These are phyloP conservation scores for Sisyra terminalis DNA, from an alignment of 2,888 invertebrate species.

Conservation along the genomic window DNA sequence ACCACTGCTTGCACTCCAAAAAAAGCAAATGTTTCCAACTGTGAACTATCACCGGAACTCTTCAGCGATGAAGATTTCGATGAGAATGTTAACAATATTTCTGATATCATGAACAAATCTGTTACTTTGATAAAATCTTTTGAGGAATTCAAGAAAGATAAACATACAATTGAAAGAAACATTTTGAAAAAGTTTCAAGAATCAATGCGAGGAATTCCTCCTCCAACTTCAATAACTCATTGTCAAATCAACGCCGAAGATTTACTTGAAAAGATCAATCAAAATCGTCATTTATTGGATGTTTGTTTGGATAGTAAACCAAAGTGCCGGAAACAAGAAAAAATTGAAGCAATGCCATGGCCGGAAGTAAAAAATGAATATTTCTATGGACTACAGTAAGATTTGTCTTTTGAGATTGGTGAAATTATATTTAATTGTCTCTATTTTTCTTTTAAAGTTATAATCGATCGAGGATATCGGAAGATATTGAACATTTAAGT, in stretches of 20 bases:
- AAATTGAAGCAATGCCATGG: constrained; percentile 29
- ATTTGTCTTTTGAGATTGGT: constrained; percentile 19
- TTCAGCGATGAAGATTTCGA: constrained; percentile 43
- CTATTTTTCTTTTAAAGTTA: constrained; percentile 34
- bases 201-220: constrained; percentile 49
- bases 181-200: constrained; percentile 32
- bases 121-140: constrained; percentile 3
- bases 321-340: constrained; percentile 17
- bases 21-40: no score
- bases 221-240: constrained; percentile 58
- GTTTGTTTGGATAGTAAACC: no score
- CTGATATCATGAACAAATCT: neutral
- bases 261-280: constrained; percentile 33
- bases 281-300: constrained; percentile 18
- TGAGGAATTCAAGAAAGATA: neutral
- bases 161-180: constrained; percentile 22
- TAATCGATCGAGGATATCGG: constrained; percentile 49
- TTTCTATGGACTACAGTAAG: constrained; percentile 57
- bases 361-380: constrained; percentile 43
- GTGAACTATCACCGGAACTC: constrained; percentile 39
- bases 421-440: neutral
- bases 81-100: neutral
- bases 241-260: constrained; percentile 46
- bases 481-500: constrained; percentile 50
- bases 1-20: no score